Evolutionary conservation across 2,797 vertebrate genomes (phyloP), one percentile per base, ranked within the genome.

Genomic region (Synaphobranchus kaupii): DNA sequence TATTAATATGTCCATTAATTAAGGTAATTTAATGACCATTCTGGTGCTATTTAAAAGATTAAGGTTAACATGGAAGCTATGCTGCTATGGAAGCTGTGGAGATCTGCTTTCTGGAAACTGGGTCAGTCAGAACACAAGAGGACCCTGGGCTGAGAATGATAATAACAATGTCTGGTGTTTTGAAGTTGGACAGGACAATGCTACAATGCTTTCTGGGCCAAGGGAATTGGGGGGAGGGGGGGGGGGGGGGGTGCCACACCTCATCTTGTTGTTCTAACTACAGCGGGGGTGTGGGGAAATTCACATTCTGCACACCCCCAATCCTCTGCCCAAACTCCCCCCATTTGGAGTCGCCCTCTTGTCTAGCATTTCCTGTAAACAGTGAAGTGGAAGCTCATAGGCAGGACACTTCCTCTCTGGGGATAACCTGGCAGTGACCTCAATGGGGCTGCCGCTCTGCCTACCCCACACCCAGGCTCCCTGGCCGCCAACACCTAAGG

Each of bases 301-400:
- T 91, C 92, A 92, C 89, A 89, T 86, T 88, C 66, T 34, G 87
- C 63, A 48, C 90, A 89, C 92, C 88, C 90, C 90, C 91, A 60
- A 85, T 89, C 91, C 88, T 88, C 88, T 88, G 68, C 87, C 88
- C 71, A 87, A 63, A 52, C 90, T 90, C 90, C 90, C 90, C 92
- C 89, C 28, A 52, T 60, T 58, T 50, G 44, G 48, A 25, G 48
- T 71, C 50, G 25, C 83, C 78, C 58, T 87, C 94, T 95, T 93
- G 93, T 94, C 94, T 90, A 89, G 94, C 94, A 95, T 95, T 96
- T 97, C 96, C 95, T 94, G 94, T 96, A 95, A 96, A 97, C 94
- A 96, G 89, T 50, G 22, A 86, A 88, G 85, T 50, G 88, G 86
- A 87, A 85, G 86, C 50, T 78, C 63, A 66, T 44, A 76, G 71